phyloP scores from a whole-genome alignment of 2,888 invertebrate genomes.

The Leucophora obtusa region DNA sequence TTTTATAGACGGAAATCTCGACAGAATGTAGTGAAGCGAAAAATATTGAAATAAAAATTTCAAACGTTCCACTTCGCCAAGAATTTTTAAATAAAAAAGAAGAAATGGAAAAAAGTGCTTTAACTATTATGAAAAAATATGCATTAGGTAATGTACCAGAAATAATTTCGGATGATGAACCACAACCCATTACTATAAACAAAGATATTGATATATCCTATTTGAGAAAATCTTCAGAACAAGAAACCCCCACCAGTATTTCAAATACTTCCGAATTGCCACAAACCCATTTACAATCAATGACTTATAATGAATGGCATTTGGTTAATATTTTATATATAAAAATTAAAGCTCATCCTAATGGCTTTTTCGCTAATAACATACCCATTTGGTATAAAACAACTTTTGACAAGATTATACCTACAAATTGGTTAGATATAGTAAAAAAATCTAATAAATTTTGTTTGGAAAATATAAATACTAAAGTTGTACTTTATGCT shows the following conservation, averaged over 20 bases:
- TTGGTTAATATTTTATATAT: constrained; percentile 30
- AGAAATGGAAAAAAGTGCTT: neutral
- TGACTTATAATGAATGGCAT: constrained; percentile 16
- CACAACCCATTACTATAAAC: constrained; percentile 5
- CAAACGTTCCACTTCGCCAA: constrained; percentile 11
- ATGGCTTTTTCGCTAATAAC: constrained; percentile 43
- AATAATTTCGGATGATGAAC: neutral
- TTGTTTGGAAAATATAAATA: constrained; percentile 36
- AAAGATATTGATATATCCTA: neutral
- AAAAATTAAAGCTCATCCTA: constrained; percentile 41
- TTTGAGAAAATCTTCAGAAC: neutral
- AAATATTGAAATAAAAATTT: neutral
- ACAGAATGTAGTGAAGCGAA: too few relatives aligned
- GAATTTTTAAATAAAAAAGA: constrained; percentile 25
- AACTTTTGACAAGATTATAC: constrained; percentile 36
- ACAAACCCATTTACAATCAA: neutral
- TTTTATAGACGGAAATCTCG: too few relatives aligned
- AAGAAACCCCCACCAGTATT: neutral
- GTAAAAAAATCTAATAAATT: constrained; percentile 36
- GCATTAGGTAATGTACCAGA: neutral
- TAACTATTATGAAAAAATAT: constrained; percentile 11
- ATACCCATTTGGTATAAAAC: constrained; percentile 41
- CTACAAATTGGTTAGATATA: constrained; percentile 33
- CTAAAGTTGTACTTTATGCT: constrained; percentile 35
- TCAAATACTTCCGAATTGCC: neutral